Evolutionary conservation across 2,888 invertebrate genomes (phyloP).

Genomic region (Nebria brevicollis): DNA sequence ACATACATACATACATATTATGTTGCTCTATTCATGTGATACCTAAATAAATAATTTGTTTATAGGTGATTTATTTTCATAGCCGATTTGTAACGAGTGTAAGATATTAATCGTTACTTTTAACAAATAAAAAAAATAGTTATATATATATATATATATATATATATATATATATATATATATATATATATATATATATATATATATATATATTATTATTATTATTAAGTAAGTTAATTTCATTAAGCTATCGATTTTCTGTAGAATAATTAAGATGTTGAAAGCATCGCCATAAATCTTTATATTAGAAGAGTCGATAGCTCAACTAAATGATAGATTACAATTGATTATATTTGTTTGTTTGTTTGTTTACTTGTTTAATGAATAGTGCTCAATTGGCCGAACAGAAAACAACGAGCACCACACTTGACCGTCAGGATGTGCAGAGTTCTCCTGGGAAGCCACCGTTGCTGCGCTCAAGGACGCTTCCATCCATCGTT

Average conservation of each 20-base stretch:
- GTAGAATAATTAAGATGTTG: not conserved
- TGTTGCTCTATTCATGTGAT: no score
- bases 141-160: no score
- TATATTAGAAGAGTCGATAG: no score
- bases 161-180: no score
- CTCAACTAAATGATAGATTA: not conserved
- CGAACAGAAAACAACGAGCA: conserved; percentile 65
- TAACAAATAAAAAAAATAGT: no score
- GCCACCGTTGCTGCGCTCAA: conserved; percentile 80
- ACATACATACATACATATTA: no score
- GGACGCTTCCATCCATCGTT: conserved; percentile 88
- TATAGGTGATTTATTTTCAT: no score
- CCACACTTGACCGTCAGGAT: conserved; percentile 63
- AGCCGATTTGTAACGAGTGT: no score
- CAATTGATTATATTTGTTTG: conserved; percentile 29
- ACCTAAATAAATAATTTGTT: no score
- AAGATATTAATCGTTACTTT: no score
- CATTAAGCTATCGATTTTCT: not conserved
- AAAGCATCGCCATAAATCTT: not conserved
- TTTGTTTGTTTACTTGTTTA: conserved; percentile 16
- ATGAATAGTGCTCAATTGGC: conserved; percentile 57
- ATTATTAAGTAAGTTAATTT: not conserved
- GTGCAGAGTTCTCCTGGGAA: conserved; percentile 61
- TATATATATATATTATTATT: no score
- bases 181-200: no score